These are phyloP conservation scores for Kradibia gibbosae DNA, from an alignment of 1,140 invertebrate genomes.

Conservation along the genomic window DNA sequence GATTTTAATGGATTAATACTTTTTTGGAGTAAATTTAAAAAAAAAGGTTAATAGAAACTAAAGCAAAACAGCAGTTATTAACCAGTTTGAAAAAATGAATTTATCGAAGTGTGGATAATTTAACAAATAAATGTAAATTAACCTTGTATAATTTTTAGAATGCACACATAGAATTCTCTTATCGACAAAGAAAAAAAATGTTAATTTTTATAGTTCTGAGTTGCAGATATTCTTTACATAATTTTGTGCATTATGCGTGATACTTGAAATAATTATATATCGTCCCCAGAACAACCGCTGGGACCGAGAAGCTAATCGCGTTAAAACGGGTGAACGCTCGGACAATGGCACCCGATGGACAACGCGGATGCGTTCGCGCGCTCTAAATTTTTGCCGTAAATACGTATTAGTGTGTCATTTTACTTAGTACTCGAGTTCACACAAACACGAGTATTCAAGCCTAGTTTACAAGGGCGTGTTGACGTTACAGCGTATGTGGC, in stretches of 20 bases:
- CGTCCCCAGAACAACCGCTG: constrained; percentile 38
- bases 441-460: constrained; percentile 4
- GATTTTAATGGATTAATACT: too few species aligned
- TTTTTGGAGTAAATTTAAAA: too few species aligned
- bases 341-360: constrained; percentile 48
- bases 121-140: not conserved
- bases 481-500: not conserved
- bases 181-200: not conserved
- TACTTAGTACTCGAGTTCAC: not conserved
- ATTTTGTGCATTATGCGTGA: constrained; percentile 34
- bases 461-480: constrained; percentile 53
- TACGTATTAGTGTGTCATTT: constrained; percentile 63
- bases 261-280: constrained; percentile 22
- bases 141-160: not conserved
- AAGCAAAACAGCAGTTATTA: too few species aligned
- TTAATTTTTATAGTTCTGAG: not conserved
- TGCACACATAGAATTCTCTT: not conserved
- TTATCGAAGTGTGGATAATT: not conserved
- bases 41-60: too few species aligned
- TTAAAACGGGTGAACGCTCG: constrained; percentile 47
- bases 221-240: not conserved
- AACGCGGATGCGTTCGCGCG: constrained; percentile 25
- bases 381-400: constrained; percentile 69
- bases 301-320: constrained; percentile 37
- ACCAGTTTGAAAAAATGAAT: not conserved